phyloP scores from a whole-genome alignment of 37 sponge, comb jelly and placozoan species.

The Petrosia ficiformis region DNA sequence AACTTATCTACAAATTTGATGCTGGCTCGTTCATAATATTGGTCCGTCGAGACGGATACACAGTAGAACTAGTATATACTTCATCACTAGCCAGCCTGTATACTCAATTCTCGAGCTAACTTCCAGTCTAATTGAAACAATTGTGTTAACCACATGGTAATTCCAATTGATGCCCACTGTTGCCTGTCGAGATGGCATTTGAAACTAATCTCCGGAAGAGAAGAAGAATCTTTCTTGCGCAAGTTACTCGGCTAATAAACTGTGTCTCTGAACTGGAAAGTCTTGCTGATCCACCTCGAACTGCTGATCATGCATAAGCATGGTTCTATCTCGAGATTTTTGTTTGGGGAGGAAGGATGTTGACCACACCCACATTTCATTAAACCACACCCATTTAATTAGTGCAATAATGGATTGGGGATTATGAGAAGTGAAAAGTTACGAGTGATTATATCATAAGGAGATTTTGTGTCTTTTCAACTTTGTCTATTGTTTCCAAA shows the following conservation, averaged over 20 bases:
- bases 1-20: too few species aligned
- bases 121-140: neutral
- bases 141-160: neutral
- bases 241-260: slow-evolving; percentile 29
- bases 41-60: slow-evolving; percentile 46
- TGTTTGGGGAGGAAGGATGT: too few species aligned
- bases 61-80: neutral
- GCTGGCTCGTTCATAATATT: slow-evolving; percentile 44
- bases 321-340: too few species aligned
- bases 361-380: too few species aligned
- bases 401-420: too few species aligned
- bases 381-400: too few species aligned
- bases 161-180: slow-evolving; percentile 14
- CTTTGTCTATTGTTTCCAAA: too few species aligned
- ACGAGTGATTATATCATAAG: too few species aligned
- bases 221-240: slow-evolving; percentile 24
- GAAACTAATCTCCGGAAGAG: slow-evolving; percentile 29
- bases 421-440: too few species aligned
- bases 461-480: too few species aligned
- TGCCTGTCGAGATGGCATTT: neutral
- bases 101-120: neutral
- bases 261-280: slow-evolving; percentile 26
- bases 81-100: slow-evolving; percentile 20
- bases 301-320: slow-evolving; percentile 30
- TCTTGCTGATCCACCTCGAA: slow-evolving; percentile 35